Base-by-base conservation (phyloP, 2,888 invertebrate species). In the Ceramica pisi region DNA sequence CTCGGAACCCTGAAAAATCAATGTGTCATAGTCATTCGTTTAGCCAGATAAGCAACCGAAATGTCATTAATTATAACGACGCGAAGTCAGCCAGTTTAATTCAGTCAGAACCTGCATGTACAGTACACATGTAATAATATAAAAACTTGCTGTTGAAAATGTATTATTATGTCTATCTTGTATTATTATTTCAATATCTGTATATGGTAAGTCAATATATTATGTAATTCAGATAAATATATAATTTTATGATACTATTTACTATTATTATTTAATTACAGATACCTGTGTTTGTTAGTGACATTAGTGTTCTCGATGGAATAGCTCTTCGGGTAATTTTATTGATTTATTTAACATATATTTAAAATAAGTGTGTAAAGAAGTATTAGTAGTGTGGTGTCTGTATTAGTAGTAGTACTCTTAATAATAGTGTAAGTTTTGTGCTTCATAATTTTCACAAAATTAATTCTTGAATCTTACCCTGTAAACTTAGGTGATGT, bases 241-340 rank as follows among this genome's bases (percentile, higher is more conserved):
- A 21, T 14, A 6, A 0, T 14, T 16, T 57, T 4, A 19, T 8
- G 3, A 26, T n/a, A 19, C 1, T 23, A 14, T 12, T 14, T 21
- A 26, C 19, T 31, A 26, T 16, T 9, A 35, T 21, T 0, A 53
- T 70, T 26, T 19, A n/a, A 14, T 72, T 79, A 1, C 50, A 75
- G 75, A 48, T 59, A 14, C 41, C 46, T 44, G 75, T 63, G 12
- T 3, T 48, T 26, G 10, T 62, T 23, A 53, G 5, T 21, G 12
- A 59, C 44, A 44, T 21, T 12, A 59, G 35, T 64, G 12, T 74
- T 44, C 23, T 48, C 0, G 51, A 73, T 21, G 57, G 57, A 48
- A 59, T 48, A 5, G 80, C 56, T 53, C 57, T 63, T 31, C 80
- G 80, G 35, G 75, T 75, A 26, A 75, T n/a, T n/a, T n/a, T n/a